These are phyloP conservation scores for Paedocypris sp. DNA, from an alignment of 2,113 vertebrate species.

Conservation along the genomic window DNA sequence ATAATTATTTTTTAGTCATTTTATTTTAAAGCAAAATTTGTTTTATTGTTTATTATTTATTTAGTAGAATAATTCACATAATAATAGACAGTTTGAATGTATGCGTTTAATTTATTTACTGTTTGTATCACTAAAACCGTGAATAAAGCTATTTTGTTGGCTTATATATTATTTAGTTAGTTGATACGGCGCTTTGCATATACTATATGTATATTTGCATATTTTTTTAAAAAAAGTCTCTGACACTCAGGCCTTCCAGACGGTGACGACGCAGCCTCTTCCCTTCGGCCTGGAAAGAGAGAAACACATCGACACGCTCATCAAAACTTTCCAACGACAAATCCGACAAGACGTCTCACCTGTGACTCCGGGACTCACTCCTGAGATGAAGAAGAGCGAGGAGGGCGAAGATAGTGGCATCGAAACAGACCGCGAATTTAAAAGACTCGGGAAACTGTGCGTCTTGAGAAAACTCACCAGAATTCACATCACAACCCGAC, in stretches of 20 bases:
- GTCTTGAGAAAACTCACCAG: conserved; percentile 48
- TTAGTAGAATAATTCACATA: too few species aligned
- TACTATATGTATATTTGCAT: too few species aligned
- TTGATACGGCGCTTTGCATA: too few species aligned
- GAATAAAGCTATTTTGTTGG: too few species aligned
- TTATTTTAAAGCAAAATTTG: too few species aligned
- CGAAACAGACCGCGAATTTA: not conserved
- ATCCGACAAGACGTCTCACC: conserved; percentile 30
- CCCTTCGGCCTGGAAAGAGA: conserved; percentile 63
- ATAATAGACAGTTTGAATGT: too few species aligned
- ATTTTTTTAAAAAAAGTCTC: too few species aligned
- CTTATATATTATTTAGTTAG: too few species aligned
- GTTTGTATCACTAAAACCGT: too few species aligned
- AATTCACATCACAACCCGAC: conserved; percentile 57
- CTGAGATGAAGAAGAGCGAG: conserved; percentile 4
- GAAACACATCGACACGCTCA: conserved; percentile 59
- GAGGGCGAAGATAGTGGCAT: not conserved
- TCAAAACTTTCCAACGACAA: conserved; percentile 42
- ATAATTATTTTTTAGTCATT: too few species aligned
- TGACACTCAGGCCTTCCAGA: conserved; percentile 45
- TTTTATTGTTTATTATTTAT: too few species aligned
- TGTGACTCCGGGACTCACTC: not conserved
- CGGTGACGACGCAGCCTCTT: conserved; percentile 55
- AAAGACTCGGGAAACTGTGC: conserved; percentile 34
- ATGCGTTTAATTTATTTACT: too few species aligned